Conservation (phyloP, 1,140 invertebrate species). For the Saccostrea cuccullata region DNA sequence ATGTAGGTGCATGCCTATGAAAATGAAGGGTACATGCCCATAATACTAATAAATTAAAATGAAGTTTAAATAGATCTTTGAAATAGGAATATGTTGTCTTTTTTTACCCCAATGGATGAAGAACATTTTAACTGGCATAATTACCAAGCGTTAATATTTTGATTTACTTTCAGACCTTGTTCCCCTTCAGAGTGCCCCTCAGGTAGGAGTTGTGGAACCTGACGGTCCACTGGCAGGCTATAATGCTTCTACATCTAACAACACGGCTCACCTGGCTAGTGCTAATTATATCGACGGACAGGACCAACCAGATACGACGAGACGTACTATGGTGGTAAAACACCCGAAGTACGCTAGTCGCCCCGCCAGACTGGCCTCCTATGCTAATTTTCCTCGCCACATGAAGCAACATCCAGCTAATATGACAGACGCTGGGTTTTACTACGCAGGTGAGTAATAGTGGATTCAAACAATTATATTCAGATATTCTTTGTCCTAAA, state of each 20-base stretch:
- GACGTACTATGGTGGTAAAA: neutral
- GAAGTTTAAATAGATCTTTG: no score
- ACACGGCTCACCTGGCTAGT: slow-evolving; percentile 10
- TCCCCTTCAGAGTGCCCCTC: no score
- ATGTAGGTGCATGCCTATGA: no score
- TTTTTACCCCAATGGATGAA: no score
- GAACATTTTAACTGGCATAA: no score
- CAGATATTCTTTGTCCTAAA: no score
- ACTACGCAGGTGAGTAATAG: neutral
- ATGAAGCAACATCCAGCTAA: slow-evolving; percentile 1
- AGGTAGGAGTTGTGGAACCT: neutral
- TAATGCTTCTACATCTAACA: neutral
- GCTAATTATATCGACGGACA: neutral
- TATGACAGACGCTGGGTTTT: neutral
- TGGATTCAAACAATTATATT: no score
- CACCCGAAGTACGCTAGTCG: neutral
- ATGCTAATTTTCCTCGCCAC: neutral
- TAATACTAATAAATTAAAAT: no score
- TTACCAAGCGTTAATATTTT: no score
- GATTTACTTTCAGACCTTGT: no score
- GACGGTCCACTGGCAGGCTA: neutral
- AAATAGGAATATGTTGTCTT: no score
- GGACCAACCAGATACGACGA: neutral
- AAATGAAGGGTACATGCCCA: no score
- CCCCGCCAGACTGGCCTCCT: neutral